These are phyloP conservation scores for Danaus plexippus DNA, from an alignment of 1,140 invertebrate species.

Conservation along the genomic window DNA sequence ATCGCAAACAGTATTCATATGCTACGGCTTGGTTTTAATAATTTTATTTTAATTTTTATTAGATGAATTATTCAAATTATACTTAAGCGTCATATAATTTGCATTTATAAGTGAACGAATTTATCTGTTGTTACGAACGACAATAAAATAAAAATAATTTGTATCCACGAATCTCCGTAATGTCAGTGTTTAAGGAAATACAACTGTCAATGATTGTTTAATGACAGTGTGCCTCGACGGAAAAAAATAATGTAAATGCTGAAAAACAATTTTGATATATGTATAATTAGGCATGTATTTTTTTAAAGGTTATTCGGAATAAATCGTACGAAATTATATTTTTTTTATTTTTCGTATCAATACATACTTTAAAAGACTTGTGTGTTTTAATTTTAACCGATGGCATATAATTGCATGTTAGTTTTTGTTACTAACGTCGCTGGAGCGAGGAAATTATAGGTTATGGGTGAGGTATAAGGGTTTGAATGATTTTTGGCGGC, in stretches of 20 bases:
- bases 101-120: not conserved
- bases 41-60: slow-evolving; percentile 7
- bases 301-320: slow-evolving; percentile 30
- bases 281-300: slow-evolving; percentile 29
- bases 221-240: no score
- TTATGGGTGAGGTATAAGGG: slow-evolving; percentile 30
- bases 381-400: slow-evolving; percentile 3
- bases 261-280: no score
- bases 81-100: not conserved
- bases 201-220: no score
- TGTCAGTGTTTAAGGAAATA: no score
- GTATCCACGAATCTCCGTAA: no score
- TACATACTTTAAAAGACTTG: not conserved
- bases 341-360: slow-evolving; percentile 13
- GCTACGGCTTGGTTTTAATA: slow-evolving; percentile 19
- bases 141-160: no score
- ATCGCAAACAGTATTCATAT: slow-evolving; percentile 28
- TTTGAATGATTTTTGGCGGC: slow-evolving; percentile 32
- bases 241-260: no score
- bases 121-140: no score
- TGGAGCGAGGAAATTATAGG: slow-evolving; percentile 47
- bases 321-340: slow-evolving; percentile 25
- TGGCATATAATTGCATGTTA: slow-evolving; percentile 18
- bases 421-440: slow-evolving; percentile 35
- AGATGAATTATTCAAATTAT: no score